phyloP scores from a whole-genome alignment of 2,113 vertebrate genomes.

The Callospermophilus lateralis region DNA sequence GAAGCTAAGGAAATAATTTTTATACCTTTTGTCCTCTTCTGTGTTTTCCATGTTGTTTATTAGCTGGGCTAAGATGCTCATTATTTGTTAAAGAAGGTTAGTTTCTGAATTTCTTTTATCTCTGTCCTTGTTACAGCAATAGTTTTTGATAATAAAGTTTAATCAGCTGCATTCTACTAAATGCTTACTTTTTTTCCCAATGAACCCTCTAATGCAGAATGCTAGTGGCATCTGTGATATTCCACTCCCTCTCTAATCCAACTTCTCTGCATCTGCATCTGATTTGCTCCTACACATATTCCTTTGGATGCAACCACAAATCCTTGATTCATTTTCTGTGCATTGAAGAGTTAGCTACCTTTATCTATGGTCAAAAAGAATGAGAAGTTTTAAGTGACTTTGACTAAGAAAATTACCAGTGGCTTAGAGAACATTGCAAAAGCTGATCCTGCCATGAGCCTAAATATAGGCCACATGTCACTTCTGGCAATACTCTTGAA shows the following conservation, averaged over 20 bases:
- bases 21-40: background rate
- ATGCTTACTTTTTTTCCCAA: background rate
- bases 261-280: background rate
- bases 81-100: background rate
- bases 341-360: background rate
- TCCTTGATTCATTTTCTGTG: background rate
- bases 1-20: background rate
- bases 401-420: background rate
- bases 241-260: background rate
- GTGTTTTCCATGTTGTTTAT: background rate
- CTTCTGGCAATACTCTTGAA: background rate
- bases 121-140: background rate
- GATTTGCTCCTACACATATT: no score
- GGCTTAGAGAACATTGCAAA: background rate
- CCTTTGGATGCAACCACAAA: background rate
- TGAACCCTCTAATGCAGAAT: background rate
- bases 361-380: background rate
- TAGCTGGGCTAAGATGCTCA: background rate
- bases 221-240: background rate
- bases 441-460: background rate
- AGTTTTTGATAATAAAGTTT: background rate
- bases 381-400: background rate
- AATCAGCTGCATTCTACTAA: background rate
- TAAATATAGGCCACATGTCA: background rate
- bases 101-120: background rate